These are phyloP conservation scores for Loris lydekkerianus DNA, from an alignment of 2,797 vertebrate genomes.

Conservation along the genomic window DNA sequence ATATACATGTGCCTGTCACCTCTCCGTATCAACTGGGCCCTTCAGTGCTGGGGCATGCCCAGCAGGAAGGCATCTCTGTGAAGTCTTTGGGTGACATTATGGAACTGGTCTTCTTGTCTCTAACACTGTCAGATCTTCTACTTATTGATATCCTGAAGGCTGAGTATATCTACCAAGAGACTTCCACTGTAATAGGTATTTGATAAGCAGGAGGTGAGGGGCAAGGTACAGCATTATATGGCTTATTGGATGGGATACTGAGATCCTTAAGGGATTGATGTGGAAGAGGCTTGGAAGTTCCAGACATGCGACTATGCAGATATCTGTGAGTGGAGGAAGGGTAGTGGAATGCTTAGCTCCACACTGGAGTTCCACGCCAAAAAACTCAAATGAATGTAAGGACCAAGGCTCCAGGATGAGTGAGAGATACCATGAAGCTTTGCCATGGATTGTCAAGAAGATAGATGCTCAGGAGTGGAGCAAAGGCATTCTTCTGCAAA, in stretches of 20 bases:
- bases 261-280: slow-evolving; percentile 89
- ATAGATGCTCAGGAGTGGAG: neutral
- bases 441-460: neutral
- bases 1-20: neutral
- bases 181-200: slow-evolving; percentile 85
- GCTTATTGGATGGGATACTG: slow-evolving; percentile 90
- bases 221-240: slow-evolving; percentile 82
- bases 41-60: slow-evolving; percentile 83
- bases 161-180: slow-evolving; percentile 89
- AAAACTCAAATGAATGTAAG: slow-evolving; percentile 58
- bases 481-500: neutral
- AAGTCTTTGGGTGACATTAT: slow-evolving; percentile 86
- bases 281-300: slow-evolving; percentile 92
- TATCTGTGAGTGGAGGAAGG: slow-evolving; percentile 88
- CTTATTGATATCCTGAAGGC: slow-evolving; percentile 86
- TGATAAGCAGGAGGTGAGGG: slow-evolving; percentile 83
- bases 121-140: slow-evolving; percentile 87
- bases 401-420: neutral
- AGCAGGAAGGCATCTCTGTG: slow-evolving; percentile 82
- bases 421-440: neutral
- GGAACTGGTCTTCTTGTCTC: slow-evolving; percentile 86
- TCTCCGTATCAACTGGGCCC: slow-evolving; percentile 76
- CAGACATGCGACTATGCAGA: slow-evolving; percentile 85
- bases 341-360: neutral
- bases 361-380: slow-evolving; percentile 59